Evolutionary conservation across 2,888 invertebrate genomes (phyloP).

Genomic region (Quadroppia sp.): DNA sequence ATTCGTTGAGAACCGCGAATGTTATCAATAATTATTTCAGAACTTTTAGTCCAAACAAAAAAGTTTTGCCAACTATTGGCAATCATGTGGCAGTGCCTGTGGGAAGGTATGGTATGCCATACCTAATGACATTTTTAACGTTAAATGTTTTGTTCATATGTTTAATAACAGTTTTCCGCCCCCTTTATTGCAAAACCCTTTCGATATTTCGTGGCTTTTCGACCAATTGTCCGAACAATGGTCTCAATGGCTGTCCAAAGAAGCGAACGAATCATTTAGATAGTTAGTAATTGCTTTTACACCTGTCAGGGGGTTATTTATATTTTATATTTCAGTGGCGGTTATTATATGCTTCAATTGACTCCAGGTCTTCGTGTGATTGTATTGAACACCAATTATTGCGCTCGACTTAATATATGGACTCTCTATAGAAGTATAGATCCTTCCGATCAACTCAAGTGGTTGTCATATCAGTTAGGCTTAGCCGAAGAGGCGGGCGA

Average conservation of each 20-base stretch:
- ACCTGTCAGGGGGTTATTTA: too few relatives aligned
- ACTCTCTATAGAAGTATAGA: slow-evolving; percentile 54
- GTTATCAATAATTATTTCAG: slow-evolving; percentile 42
- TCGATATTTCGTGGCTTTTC: slow-evolving; percentile 62
- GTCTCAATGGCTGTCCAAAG: slow-evolving; percentile 64
- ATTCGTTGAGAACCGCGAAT: slow-evolving; percentile 37
- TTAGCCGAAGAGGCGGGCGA: slow-evolving; percentile 69
- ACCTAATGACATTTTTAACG: not conserved
- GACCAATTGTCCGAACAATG: slow-evolving; percentile 66
- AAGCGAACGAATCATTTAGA: slow-evolving; percentile 60
- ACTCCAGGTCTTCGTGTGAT: slow-evolving; percentile 68
- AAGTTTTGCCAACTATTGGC: slow-evolving; percentile 57
- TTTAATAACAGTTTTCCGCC: slow-evolving; percentile 54
- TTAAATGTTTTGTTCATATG: not conserved
- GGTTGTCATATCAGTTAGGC: slow-evolving; percentile 69
- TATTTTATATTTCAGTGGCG: slow-evolving; percentile 58
- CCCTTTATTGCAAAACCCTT: slow-evolving; percentile 51
- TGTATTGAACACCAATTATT: slow-evolving; percentile 73
- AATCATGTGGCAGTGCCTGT: slow-evolving; percentile 46
- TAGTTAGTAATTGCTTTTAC: slow-evolving; percentile 45
- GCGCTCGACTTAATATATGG: slow-evolving; percentile 64
- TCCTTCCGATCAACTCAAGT: slow-evolving; percentile 69
- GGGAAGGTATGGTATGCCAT: slow-evolving; percentile 52
- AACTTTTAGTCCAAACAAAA: slow-evolving; percentile 40
- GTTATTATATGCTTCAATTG: slow-evolving; percentile 70